Conservation (phyloP, 2,888 invertebrate genomes). For the Agapostemon virescens region DNA sequence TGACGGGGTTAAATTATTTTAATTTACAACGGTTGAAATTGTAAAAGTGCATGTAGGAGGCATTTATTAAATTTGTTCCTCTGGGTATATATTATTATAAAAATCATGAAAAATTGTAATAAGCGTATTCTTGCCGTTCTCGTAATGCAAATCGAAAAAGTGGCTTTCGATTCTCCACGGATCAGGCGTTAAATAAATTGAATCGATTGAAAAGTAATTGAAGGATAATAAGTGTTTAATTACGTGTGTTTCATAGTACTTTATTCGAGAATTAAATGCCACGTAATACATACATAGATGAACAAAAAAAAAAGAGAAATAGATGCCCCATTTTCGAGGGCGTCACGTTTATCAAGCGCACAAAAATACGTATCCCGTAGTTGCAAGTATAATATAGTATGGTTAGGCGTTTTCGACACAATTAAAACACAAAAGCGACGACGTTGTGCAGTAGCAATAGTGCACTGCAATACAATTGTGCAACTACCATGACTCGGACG, state of each 20-base stretch:
- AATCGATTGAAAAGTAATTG: no score
- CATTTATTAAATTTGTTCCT: no score
- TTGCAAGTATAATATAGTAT: conserved; percentile 10
- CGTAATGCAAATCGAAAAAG: neutral
- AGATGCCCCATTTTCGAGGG: neutral
- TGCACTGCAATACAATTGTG: conserved; percentile 23
- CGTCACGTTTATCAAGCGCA: conserved; percentile 46
- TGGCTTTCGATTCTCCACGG: neutral
- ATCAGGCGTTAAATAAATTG: neutral
- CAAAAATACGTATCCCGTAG: conserved; percentile 18
- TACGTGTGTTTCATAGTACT: neutral
- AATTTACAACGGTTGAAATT: no score
- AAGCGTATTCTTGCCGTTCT: neutral
- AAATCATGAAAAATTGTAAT: no score
- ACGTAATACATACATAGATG: conserved; percentile 18
- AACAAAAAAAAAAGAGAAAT: neutral
- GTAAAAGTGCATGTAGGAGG: no score
- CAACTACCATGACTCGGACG: conserved; percentile 40
- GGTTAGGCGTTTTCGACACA: neutral
- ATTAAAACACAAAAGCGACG: conserved; percentile 12
- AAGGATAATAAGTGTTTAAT: neutral
- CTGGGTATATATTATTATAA: no score
- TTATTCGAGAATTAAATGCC: conserved; percentile 20
- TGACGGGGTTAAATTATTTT: no score
- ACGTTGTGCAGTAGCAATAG: conserved; percentile 3